phyloP scores from a whole-genome alignment of 1,140 invertebrate species.

The Formica exsecta region DNA sequence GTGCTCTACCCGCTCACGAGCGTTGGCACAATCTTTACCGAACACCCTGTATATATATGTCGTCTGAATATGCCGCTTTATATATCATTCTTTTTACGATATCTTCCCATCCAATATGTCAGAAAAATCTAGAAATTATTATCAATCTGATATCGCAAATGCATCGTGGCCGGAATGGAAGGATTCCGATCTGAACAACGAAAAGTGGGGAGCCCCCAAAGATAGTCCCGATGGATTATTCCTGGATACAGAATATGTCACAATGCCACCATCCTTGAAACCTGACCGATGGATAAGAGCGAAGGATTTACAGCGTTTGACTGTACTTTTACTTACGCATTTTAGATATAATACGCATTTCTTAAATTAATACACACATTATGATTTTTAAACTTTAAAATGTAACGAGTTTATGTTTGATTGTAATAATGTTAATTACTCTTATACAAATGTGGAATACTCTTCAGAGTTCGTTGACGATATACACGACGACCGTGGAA shows the following conservation, averaged over 20 bases:
- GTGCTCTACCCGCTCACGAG: too few relatives aligned
- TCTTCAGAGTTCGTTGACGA: constrained; percentile 42
- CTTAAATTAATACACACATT: not conserved
- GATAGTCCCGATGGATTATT: constrained; percentile 62
- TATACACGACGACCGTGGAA: constrained; percentile 33
- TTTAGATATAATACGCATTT: not conserved
- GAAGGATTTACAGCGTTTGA: constrained; percentile 56
- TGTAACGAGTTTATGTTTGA: too few relatives aligned
- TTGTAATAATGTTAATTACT: constrained; percentile 4
- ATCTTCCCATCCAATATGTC: constrained; percentile 64
- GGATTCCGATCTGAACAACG: constrained; percentile 70
- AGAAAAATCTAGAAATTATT: constrained; percentile 57
- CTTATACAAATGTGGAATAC: too few relatives aligned
- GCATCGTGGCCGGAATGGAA: constrained; percentile 72
- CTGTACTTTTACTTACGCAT: constrained; percentile 27
- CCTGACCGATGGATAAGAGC: constrained; percentile 71
- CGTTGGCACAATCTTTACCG: too few relatives aligned
- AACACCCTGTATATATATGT: too few relatives aligned
- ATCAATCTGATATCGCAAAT: not conserved
- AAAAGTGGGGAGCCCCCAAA: constrained; percentile 72
- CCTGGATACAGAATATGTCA: constrained; percentile 57
- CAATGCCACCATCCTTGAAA: constrained; percentile 68
- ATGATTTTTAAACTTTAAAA: not conserved
- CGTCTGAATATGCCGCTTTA: constrained; percentile 20
- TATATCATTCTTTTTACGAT: not conserved